Base-by-base conservation (phyloP, 2,113 vertebrate genomes). In the Pterophyllum scalare region DNA sequence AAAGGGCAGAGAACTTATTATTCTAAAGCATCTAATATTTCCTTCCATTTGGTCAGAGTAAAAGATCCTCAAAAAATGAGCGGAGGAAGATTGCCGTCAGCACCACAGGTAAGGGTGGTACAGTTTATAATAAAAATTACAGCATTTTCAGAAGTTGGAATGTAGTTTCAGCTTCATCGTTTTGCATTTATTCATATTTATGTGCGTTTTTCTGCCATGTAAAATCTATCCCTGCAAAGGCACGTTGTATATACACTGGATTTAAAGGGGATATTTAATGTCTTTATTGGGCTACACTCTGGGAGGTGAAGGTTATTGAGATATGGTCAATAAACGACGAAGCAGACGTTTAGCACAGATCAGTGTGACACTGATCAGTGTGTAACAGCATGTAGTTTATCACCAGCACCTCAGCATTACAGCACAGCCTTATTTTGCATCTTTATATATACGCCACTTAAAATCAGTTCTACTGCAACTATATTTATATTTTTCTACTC, bases 361-460 rank as follows among this genome's bases (percentile, higher is more conserved):
- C 38, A 43, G 33, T 72, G 14, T 33, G 24, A 65, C 60, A 61
- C 6, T 52, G 43, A 87, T 90, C 31, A 35, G 28, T 59, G 38
- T 72, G 67, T 72, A 72, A n/a, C 19, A 31, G 19, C 46, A 33
- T n/a, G 26, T n/a, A 54, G 67, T 54, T 54, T 54, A 54, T 5
- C 40, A 49, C 15, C 15, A 49, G 22, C 26, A 72, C 2, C 6
- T 54, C 26, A 72, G 67, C 46, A 14, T n/a, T 72, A 72, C 26
- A 54, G 46, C 26, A 54, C 46, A 20, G 9, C 2, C 26, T 20
- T n/a, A 54, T 33, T 70, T 60, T 24, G 40, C 9, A 60, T 33
- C 61, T 75, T 31, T 40, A 22, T 9, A 15, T 59, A 72, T 33
- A 17, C 52, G 19, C 64, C 40, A 46, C 40, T 72, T 11, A 31